These are phyloP conservation scores for Actinopyga echinites DNA, from an alignment of 53 echinoderm and acorn worm genomes.

Conservation along the genomic window DNA sequence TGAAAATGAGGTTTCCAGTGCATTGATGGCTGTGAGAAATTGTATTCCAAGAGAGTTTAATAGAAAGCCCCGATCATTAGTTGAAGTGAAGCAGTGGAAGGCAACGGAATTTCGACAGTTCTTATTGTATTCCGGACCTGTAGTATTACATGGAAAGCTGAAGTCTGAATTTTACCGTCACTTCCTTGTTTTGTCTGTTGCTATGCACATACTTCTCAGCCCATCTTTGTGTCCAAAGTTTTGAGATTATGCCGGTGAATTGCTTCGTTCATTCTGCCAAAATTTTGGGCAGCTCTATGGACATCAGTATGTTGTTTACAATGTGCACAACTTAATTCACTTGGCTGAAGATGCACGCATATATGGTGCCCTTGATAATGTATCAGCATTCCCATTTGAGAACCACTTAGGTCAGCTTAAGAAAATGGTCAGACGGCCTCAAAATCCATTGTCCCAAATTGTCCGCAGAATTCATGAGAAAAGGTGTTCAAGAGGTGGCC, in stretches of 20 bases:
- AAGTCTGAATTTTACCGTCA: not conserved
- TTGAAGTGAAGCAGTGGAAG: slow-evolving; percentile 24
- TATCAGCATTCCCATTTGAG: not conserved
- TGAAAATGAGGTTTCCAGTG: slow-evolving; percentile 34
- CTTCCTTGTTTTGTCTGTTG: slow-evolving; percentile 22
- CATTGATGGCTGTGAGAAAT: slow-evolving; percentile 28
- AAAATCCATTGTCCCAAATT: too few species aligned
- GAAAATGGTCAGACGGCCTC: not conserved
- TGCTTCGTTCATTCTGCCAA: not conserved
- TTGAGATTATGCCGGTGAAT: slow-evolving; percentile 13
- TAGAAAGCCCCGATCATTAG: slow-evolving; percentile 37
- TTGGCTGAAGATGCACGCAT: not conserved
- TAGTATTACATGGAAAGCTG: slow-evolving; percentile 13
- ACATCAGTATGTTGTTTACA: not conserved
- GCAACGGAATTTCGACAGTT: slow-evolving; percentile 39
- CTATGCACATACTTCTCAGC: slow-evolving; percentile 21
- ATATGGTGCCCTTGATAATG: not conserved
- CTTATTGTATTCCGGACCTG: slow-evolving; percentile 29
- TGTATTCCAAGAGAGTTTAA: slow-evolving; percentile 45
- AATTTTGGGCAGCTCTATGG: slow-evolving; percentile 32
- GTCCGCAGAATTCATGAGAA: too few species aligned
- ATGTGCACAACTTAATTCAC: not conserved
- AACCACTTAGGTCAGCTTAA: not conserved
- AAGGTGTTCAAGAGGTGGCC: too few species aligned
- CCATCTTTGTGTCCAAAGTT: slow-evolving; percentile 14